A percentile compares a stretch with the other conserved stretches of the same genome.
Evolutionary conservation across 2,797 vertebrate species (phyloP).

Genomic region (Chelon labrosus): DNA sequence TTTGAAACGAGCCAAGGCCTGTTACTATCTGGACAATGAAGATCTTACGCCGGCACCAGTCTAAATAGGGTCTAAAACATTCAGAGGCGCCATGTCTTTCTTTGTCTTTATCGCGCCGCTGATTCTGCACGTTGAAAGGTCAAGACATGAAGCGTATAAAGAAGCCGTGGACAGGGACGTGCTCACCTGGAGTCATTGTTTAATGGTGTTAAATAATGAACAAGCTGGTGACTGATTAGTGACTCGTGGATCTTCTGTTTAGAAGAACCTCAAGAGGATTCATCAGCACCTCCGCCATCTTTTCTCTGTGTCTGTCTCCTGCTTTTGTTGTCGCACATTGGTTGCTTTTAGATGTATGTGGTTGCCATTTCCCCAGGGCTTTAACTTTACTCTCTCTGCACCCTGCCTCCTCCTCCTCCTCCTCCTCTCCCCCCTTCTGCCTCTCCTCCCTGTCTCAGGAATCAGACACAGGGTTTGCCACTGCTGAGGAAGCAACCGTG

Average conservation of each 20-base stretch:
- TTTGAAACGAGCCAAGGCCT: background rate
- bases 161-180: conserved; percentile 23
- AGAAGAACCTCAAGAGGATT: conserved; percentile 34
- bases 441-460: conserved; percentile 66
- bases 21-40: background rate
- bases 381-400: conserved; percentile 56
- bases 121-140: conserved; percentile 27
- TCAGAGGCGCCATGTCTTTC: background rate
- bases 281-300: conserved; percentile 25
- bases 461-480: conserved; percentile 78
- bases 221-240: conserved; percentile 61
- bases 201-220: conserved; percentile 66
- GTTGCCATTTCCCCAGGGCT: conserved; percentile 58
- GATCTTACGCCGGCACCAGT: too few species aligned
- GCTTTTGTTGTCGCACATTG: conserved; percentile 55
- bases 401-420: background rate
- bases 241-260: conserved; percentile 65
- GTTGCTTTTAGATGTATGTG: conserved; percentile 59
- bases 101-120: background rate
- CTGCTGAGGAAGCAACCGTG: conserved; percentile 84
- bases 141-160: conserved; percentile 1
- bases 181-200: conserved; percentile 31
- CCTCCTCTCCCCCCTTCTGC: conserved; percentile 21
- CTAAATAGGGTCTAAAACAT: background rate
- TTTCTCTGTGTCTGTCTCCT: conserved; percentile 19